These are phyloP conservation scores for Pteria penguin DNA, from an alignment of 2,888 invertebrate species.

Conservation along the genomic window DNA sequence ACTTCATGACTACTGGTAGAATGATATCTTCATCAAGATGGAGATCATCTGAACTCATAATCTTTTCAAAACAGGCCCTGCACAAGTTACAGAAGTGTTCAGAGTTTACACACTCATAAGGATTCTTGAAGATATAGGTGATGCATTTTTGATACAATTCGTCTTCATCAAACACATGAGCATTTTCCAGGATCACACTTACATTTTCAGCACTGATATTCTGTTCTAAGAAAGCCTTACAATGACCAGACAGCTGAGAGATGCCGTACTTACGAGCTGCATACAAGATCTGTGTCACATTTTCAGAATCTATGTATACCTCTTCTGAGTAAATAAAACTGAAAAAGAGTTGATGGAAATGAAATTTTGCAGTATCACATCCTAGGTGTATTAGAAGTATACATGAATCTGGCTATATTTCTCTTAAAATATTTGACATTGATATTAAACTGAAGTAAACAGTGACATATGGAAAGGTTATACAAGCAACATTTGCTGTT, in stretches of 20 bases:
- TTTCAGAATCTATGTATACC: conserved; percentile 47
- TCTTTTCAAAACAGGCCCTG: conserved; percentile 84
- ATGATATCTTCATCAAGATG: conserved; percentile 81
- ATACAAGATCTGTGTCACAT: conserved; percentile 49
- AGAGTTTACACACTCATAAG: conserved; percentile 82
- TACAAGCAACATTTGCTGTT: no score
- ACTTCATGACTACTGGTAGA: conserved; percentile 57
- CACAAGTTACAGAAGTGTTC: conserved; percentile 84
- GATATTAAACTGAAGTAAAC: no score
- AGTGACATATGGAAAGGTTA: no score
- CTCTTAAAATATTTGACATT: no score
- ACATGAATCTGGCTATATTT: no score
- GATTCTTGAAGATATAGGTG: conserved; percentile 29
- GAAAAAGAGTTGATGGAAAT: conserved; percentile 29
- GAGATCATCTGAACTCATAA: conserved; percentile 86
- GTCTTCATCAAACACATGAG: conserved; percentile 51
- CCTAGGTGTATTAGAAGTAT: no score
- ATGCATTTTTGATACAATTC: conserved; percentile 52
- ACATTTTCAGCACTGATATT: conserved; percentile 53
- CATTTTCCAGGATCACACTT: conserved; percentile 57
- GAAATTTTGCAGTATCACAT: no score
- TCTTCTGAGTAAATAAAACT: conserved; percentile 58
- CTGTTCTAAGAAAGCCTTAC: conserved; percentile 48
- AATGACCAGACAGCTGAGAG: conserved; percentile 37
- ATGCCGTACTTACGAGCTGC: conserved; percentile 51